Evolutionary conservation across 2,797 vertebrate genomes (phyloP).

Genomic region (Galago senegalensis): DNA sequence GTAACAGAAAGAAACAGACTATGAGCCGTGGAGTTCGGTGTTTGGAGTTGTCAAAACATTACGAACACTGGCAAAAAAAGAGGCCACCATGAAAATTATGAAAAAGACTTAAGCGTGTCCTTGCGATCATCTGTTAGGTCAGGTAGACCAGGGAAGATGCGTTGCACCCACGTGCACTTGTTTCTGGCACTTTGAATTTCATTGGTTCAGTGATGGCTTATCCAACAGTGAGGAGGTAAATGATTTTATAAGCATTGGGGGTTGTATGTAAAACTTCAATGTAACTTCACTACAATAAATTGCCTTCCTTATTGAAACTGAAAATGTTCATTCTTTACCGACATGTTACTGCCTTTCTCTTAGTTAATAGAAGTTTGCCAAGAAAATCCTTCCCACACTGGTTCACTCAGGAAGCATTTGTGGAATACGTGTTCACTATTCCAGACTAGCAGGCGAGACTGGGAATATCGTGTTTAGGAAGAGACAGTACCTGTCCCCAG

Average conservation of each 20-base stretch:
- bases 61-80: neutral
- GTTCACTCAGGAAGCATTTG: neutral
- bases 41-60: neutral
- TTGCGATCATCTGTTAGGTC: slow-evolving; percentile 19
- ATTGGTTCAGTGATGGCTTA: slow-evolving; percentile 37
- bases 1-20: neutral
- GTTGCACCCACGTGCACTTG: slow-evolving; percentile 46
- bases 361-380: neutral
- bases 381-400: neutral
- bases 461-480: neutral
- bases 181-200: slow-evolving; percentile 58
- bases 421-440: neutral
- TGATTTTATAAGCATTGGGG: slow-evolving; percentile 5
- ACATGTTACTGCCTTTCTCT: neutral
- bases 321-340: neutral
- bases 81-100: neutral
- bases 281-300: slow-evolving; percentile 95
- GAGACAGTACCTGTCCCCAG: neutral
- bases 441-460: neutral
- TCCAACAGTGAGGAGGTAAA: neutral
- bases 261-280: slow-evolving; percentile 72
- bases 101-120: neutral
- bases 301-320: slow-evolving; percentile 86
- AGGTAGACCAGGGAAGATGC: slow-evolving; percentile 61
- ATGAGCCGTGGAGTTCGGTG: neutral